Base-by-base conservation (phyloP, 2,113 vertebrate species). In the Zingel zingel region DNA sequence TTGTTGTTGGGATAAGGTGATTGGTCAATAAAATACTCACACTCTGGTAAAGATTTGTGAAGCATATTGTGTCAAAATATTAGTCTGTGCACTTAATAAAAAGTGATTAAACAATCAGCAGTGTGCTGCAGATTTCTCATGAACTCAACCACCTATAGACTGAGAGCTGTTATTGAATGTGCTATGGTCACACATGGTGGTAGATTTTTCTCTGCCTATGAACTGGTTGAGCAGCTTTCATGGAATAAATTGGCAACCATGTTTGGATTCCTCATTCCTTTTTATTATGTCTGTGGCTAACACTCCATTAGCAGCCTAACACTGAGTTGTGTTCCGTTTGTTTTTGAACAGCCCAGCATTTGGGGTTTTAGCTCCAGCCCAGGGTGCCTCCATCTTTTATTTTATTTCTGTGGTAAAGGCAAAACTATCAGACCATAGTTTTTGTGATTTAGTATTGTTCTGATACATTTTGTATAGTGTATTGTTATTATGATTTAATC, bases 221-320 rank as follows among this genome's bases (percentile, higher is more conserved):
- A 9, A 1, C 30, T 36, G 43, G 23, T 56, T 45, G 66, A 73
- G 62, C 58, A 85, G 62, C 56, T 85, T 71, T 64, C 12, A 30
- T 58, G 21, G 74, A 82, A 79, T 75, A 74, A 56, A 75, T 63
- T 68, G 48, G 19, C 62, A 30, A 43, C 43, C 43, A 45, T 72
- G 57, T 58, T 75, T 69, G 30, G n/a, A 67, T 48, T 67, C 6
- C 47, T 73, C 25, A 43, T 62, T 61, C 39, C 62, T 62, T 79
- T 79, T 79, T 79, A 65, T 39, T 50, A 68, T n/a, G 11, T 69
- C 21, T 84, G 50, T 69, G 62, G 51, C 33, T 66, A 23, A 72
- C 50, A 59, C 51, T 69, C 57, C 62, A 83, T 77, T 77, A 85
- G 83, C 57, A 77, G 63, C 50, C 23, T 36, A 69, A 79, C 57